phyloP scores from a whole-genome alignment of 2,888 invertebrate species.

The Euclidia mi region DNA sequence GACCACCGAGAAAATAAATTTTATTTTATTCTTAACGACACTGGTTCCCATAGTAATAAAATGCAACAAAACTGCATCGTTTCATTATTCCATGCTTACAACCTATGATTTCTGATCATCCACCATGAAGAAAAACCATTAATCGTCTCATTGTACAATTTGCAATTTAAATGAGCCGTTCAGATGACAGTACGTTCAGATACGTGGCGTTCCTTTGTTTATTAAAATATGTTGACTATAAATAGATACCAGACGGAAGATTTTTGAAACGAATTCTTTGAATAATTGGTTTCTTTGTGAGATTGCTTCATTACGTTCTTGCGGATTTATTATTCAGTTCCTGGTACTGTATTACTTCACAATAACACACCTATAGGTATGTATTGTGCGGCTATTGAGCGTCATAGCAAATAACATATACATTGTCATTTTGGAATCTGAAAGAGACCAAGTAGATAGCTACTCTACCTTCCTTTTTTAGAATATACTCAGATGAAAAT shows the following conservation, averaged over 20 bases:
- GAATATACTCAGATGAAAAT: too few species aligned
- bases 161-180: conserved; percentile 15
- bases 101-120: conserved; percentile 12
- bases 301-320: too few species aligned
- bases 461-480: too few species aligned
- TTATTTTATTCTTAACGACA: too few species aligned
- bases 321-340: neutral
- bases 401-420: too few species aligned
- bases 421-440: too few species aligned
- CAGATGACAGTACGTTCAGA: conserved; percentile 17
- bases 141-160: conserved; percentile 14
- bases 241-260: conserved; percentile 3
- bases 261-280: neutral
- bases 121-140: conserved; percentile 14
- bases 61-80: too few species aligned
- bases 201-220: conserved; percentile 22
- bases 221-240: conserved; percentile 9
- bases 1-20: too few species aligned
- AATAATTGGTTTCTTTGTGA: neutral
- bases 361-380: too few species aligned
- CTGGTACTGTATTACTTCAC: neutral
- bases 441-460: too few species aligned
- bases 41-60: too few species aligned
- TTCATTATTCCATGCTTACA: neutral
- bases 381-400: too few species aligned